Conservation (phyloP, 2,797 vertebrate genomes). For the Acrocephalus scirpaceus region DNA sequence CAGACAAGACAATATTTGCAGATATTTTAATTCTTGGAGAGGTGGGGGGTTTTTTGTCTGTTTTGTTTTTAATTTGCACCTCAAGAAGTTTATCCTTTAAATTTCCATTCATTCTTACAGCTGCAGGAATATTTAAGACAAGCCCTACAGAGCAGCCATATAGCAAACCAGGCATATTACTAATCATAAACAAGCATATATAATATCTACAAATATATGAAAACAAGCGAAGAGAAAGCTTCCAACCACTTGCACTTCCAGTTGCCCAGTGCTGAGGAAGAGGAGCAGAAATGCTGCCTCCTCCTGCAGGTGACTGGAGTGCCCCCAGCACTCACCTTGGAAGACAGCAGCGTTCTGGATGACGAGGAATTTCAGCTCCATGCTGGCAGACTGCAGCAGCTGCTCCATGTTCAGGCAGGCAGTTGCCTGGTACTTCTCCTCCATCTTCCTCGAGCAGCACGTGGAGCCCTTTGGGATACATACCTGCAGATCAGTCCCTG, state of each 20-base stretch:
- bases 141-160: not conserved
- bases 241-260: not conserved
- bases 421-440: slow-evolving; percentile 91
- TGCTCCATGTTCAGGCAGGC: slow-evolving; percentile 93
- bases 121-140: not conserved
- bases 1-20: not conserved
- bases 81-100: not conserved
- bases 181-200: not conserved
- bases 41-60: not conserved
- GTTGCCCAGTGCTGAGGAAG: not conserved
- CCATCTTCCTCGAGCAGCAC: slow-evolving; percentile 96
- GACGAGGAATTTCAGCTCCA: slow-evolving; percentile 92
- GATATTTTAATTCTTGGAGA: not conserved
- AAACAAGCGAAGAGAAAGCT: not conserved
- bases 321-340: slow-evolving; percentile 83
- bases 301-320: accelerated
- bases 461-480: slow-evolving; percentile 90
- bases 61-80: not conserved
- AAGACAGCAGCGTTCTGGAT: slow-evolving; percentile 96
- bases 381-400: slow-evolving; percentile 89
- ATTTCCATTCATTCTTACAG: not conserved
- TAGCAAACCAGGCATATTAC: not conserved
- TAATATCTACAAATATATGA: not conserved
- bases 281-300: not conserved
- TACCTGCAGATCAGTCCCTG: slow-evolving; percentile 94